Evolutionary conservation across 2,113 vertebrate genomes (phyloP).

Genomic region (Thomomys bottae): DNA sequence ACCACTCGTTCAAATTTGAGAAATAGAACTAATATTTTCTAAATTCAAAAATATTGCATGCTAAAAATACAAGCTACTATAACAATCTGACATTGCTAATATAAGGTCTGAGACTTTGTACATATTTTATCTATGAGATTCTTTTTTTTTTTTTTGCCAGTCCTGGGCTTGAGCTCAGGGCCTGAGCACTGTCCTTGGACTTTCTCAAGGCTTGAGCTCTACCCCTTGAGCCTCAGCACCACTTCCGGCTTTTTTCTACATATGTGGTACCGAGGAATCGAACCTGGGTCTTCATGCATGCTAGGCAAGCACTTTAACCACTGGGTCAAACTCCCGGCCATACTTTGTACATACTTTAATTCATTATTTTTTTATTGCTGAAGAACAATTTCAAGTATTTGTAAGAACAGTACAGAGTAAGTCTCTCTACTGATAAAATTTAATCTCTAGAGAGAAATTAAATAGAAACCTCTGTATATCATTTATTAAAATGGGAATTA

Average conservation of each 20-base stretch:
- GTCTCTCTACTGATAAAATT: conserved; percentile 10
- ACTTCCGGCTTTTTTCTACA: no score
- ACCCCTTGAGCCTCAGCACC: no score
- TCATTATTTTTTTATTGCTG: conserved; percentile 43
- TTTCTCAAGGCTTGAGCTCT: no score
- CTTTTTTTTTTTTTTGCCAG: no score
- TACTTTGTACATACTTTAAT: conserved; percentile 38
- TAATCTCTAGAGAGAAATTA: conserved; percentile 38
- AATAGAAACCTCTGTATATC: neutral
- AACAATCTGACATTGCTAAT: conserved; percentile 42
- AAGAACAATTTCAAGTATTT: conserved; percentile 64
- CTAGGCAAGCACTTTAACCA: no score
- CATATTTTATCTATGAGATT: no score
- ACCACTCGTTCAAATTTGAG: no score
- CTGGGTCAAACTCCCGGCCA: no score
- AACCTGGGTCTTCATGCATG: no score
- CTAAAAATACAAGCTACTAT: neutral
- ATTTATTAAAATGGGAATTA: conserved; percentile 51
- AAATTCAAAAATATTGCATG: neutral
- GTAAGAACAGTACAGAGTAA: conserved; percentile 49
- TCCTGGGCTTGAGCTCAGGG: no score
- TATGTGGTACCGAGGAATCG: no score
- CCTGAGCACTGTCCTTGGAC: no score
- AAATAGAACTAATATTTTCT: conserved; percentile 35
- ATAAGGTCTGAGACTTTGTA: conserved; percentile 14